phyloP scores from a whole-genome alignment of 2,888 invertebrate species.

The Apotomis turbidana region DNA sequence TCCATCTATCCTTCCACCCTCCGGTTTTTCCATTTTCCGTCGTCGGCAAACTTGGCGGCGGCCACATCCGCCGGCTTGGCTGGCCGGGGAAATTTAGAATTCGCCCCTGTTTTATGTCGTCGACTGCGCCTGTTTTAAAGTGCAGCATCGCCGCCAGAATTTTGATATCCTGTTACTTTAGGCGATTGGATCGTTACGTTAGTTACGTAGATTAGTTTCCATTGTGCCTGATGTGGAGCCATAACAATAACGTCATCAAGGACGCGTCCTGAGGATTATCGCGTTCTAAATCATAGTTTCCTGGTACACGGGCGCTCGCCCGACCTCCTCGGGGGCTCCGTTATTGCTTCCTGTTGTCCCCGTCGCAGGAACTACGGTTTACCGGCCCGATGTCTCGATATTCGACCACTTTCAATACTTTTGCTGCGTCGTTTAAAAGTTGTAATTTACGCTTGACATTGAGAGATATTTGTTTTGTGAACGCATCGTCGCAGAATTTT shows the following conservation, averaged over 20 bases:
- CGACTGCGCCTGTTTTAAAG: conserved; percentile 49
- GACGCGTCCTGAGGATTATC: conserved; percentile 54
- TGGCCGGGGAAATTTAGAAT: conserved; percentile 61
- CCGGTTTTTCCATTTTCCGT: conserved; percentile 74
- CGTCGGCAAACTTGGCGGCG: conserved; percentile 70
- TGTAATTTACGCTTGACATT: conserved; percentile 4
- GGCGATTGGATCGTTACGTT: conserved; percentile 48
- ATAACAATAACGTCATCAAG: conserved; percentile 48
- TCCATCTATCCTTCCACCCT: conserved; percentile 69
- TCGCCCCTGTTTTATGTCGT: conserved; percentile 52
- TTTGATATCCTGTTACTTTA: conserved; percentile 54
- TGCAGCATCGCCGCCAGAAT: conserved; percentile 51
- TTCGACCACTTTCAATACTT: conserved; percentile 37
- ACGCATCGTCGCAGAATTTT: conserved; percentile 14
- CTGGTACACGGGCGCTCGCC: conserved; percentile 59
- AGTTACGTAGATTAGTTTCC: conserved; percentile 31
- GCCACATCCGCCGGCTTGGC: conserved; percentile 58
- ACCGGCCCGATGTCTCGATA: conserved; percentile 49
- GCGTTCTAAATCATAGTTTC: conserved; percentile 77
- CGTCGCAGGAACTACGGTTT: conserved; percentile 65
- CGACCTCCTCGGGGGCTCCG: conserved; percentile 64
- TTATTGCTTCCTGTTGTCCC: conserved; percentile 82
- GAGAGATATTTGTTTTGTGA: background rate
- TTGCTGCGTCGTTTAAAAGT: conserved; percentile 32
- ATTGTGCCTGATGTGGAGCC: conserved; percentile 41